phyloP scores from a whole-genome alignment of 2,797 vertebrate species.

The Sus cebifrons region DNA sequence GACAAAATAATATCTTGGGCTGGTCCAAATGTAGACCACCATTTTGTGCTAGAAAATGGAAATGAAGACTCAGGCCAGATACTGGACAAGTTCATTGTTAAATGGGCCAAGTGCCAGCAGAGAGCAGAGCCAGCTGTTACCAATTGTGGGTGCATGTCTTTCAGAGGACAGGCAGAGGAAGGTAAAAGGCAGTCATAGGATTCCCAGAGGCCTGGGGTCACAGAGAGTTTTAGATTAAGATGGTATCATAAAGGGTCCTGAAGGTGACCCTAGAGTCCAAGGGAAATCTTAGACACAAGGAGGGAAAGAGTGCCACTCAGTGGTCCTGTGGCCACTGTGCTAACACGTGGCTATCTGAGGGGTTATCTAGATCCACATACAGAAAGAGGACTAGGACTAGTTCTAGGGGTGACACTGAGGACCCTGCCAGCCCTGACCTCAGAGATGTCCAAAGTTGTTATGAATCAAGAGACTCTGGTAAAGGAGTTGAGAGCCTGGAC shows the following conservation, averaged over 20 bases:
- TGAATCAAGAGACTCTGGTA: neutral
- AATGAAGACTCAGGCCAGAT: slow-evolving; percentile 34
- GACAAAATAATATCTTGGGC: neutral
- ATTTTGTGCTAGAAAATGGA: slow-evolving; percentile 41
- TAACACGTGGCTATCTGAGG: neutral
- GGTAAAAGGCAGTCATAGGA: neutral
- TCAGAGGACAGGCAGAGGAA: slow-evolving; percentile 36
- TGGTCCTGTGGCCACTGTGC: neutral
- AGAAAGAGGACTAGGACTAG: neutral
- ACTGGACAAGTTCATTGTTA: neutral
- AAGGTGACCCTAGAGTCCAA: neutral
- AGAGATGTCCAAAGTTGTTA: neutral
- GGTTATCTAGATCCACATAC: neutral
- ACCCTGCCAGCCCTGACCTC: neutral
- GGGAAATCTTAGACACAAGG: neutral
- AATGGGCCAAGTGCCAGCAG: neutral
- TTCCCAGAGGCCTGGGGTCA: neutral
- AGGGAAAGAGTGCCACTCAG: neutral
- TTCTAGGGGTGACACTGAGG: neutral
- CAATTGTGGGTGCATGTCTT: neutral
- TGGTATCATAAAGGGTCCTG: neutral
- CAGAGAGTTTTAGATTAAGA: slow-evolving; percentile 27
- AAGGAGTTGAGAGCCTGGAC: neutral
- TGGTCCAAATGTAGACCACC: neutral
- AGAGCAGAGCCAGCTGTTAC: neutral